These are phyloP conservation scores for Leptodactylus fallax DNA, from an alignment of 2,797 vertebrate species.

Conservation along the genomic window DNA sequence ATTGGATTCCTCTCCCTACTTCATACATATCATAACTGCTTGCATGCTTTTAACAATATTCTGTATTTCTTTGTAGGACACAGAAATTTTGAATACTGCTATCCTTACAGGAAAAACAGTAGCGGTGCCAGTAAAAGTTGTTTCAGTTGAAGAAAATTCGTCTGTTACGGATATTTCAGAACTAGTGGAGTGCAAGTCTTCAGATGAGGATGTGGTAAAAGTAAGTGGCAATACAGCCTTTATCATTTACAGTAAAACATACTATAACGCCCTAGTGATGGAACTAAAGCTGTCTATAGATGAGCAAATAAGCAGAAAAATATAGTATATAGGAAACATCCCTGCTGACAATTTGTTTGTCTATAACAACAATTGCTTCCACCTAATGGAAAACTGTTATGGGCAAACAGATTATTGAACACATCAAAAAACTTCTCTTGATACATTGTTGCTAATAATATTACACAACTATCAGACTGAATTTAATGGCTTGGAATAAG, in stretches of 20 bases:
- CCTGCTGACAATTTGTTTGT: background rate
- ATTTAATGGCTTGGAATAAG: too few relatives aligned
- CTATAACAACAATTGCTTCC: background rate
- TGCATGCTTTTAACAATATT: too few relatives aligned
- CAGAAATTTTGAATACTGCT: conserved; percentile 92
- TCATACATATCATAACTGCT: too few relatives aligned
- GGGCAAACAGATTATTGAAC: too few relatives aligned
- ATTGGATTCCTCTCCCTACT: too few relatives aligned
- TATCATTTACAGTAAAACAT: background rate
- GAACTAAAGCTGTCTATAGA: background rate
- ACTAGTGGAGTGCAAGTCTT: conserved; percentile 84
- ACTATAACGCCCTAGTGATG: background rate
- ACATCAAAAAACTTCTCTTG: too few relatives aligned
- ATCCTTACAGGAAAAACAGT: conserved; percentile 91
- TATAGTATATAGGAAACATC: background rate
- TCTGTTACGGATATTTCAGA: conserved; percentile 89
- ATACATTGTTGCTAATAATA: too few relatives aligned
- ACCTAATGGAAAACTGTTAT: background rate
- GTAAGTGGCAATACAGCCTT: conserved; percentile 74
- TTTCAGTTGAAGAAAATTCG: conserved; percentile 84
- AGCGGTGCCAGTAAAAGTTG: conserved; percentile 88
- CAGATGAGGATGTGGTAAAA: conserved; percentile 90
- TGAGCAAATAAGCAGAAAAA: background rate
- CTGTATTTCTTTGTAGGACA: conserved; percentile 79
- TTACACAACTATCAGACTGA: too few relatives aligned